These are phyloP conservation scores for Thrips palmi DNA, from an alignment of 1,140 invertebrate species.

Conservation along the genomic window DNA sequence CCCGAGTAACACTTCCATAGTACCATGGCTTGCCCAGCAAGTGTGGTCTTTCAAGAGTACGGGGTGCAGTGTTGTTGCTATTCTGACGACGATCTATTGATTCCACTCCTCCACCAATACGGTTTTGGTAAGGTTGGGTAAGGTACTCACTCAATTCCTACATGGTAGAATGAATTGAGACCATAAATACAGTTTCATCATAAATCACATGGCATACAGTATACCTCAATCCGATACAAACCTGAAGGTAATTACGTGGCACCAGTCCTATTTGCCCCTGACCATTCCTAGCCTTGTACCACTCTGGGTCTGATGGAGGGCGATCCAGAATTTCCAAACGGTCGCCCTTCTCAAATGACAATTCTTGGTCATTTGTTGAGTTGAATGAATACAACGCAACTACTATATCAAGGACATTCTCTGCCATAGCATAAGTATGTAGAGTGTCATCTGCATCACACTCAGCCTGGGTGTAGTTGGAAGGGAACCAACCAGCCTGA, in stretches of 20 bases:
- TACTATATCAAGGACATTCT: conserved; percentile 87
- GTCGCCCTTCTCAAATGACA: conserved; percentile 93
- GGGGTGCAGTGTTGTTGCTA: conserved; percentile 23
- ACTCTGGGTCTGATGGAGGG: conserved; percentile 91
- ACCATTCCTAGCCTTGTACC: conserved; percentile 85
- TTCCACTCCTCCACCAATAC: conserved; percentile 19
- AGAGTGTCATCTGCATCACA: conserved; percentile 58
- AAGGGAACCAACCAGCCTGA: conserved; percentile 87
- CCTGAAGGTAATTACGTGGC: conserved; percentile 86
- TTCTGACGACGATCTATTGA: conserved; percentile 12
- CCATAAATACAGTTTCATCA: conserved; percentile 5
- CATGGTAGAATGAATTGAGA: background rate
- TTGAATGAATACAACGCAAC: conserved; percentile 85
- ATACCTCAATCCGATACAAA: background rate
- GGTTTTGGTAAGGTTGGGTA: conserved; percentile 54
- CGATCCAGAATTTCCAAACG: conserved; percentile 86
- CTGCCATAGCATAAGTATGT: conserved; percentile 80
- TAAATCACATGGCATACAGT: conserved; percentile 6
- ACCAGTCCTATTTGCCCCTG: conserved; percentile 83
- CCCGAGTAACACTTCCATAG: conserved; percentile 85
- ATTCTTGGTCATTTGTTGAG: conserved; percentile 89
- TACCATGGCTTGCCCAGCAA: conserved; percentile 82
- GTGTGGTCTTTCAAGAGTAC: conserved; percentile 40
- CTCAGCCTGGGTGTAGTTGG: conserved; percentile 93
- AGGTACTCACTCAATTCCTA: conserved; percentile 72